Base-by-base conservation (phyloP, 2,888 invertebrate genomes). In the Xylophagus ater region DNA sequence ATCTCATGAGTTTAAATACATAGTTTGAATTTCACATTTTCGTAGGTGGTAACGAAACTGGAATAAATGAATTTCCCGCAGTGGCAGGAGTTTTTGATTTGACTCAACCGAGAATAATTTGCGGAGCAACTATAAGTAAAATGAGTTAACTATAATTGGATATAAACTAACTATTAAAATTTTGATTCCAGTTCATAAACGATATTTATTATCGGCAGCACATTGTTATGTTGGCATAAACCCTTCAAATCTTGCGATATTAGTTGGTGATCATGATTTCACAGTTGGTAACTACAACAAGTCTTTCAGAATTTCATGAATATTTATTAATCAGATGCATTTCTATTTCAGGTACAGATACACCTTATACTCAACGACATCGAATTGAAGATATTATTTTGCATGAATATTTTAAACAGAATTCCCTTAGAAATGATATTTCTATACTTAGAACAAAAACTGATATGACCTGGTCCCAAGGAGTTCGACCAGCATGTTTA, bases 401-500 rank as follows among this genome's bases (percentile, higher is more conserved):
- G 0, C 78, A 82, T 49, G 61, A 58, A 37, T 57, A 49, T 33
- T 63, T 58, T 34, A 50, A 49, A 13, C 43, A 51, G 23, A 34
- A 46, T 1, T 46, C 51, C 9, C 43, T 57, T 4, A 48, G 54
- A 17, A 68, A 75, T 47, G 78, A 78, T 47, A 68, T 78, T 38
- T 73, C 70, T 0, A 24, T 78, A 4, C 44, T 76, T 1, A 58
- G 59, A 43, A 67, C 72, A 0, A 47, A 45, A 2, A 49, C 49
- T 1, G 37, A 47, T 1, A 73, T 78, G 2, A 39, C 40, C 5
- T 76, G 68, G 54, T 70, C 58, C 43, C 53, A 62, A 1, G 57
- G 63, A 34, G 73, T 78, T 5, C 74, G 74, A 0, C 77, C 78
- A 0, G 71, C 65, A 20, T 78, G 78, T 49, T 56, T 78, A 32